Evolutionary conservation across 1,140 invertebrate genomes (phyloP), one percentile per base, ranked within the genome.

Genomic region (Rhagoletis zephyria): DNA sequence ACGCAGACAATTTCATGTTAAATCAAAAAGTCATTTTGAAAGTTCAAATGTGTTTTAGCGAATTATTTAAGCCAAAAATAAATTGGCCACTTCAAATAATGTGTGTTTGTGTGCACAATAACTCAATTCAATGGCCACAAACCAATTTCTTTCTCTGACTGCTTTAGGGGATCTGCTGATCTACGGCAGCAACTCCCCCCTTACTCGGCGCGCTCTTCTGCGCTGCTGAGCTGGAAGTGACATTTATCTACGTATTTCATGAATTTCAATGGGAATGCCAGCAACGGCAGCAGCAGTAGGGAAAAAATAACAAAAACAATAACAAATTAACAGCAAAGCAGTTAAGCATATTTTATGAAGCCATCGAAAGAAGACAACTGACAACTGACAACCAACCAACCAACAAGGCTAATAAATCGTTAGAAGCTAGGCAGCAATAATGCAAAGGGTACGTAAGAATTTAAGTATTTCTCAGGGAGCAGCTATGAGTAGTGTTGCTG

Each of bases 211-310:
- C 1, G 51, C 51, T 56, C 51, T 56, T 3, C 51, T 10, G n/a
- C 74, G 14, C 74, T 77, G 48, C 45, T 74, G 70, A n/a, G 16
- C 48, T n/a, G 74, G 48, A n/a, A 56, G 42, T 81, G 74, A 59
- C 74, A 56, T 81, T 81, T 81, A 81, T 81, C 74, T 81, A 56
- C 48, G 74, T 5, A 81, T 9, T 81, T 81, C 74, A 81, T 81
- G 74, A 81, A 81, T 81, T 81, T 81, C 74, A 56, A 56, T 48
- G 16, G 42, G 48, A 5, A 56, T 19, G 48, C 51, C 42, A 16
- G 14, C 70, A 74, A n/a, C 70, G 14, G 12, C 30, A 30, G 30
- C 30, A 30, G 30, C 30, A 30, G 30, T 30, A 30, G 30, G 30
- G 30, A 30, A 16, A 19, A 56, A n/a, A 16, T 56, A 51, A 56